phyloP scores from a whole-genome alignment of 2,113 vertebrate species.

The Heterocephalus glaber region DNA sequence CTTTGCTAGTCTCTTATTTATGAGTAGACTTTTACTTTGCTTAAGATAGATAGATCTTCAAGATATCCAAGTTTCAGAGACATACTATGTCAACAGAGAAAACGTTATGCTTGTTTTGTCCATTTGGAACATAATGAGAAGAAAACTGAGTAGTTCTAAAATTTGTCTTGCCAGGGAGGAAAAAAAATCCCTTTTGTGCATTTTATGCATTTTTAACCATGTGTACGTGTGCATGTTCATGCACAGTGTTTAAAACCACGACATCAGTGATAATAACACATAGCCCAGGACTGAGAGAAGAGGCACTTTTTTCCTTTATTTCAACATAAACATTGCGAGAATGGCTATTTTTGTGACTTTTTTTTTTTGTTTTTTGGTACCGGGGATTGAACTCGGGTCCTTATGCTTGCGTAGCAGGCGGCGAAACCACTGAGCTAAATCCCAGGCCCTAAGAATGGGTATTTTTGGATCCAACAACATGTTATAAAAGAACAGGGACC shows the following conservation, averaged over 20 bases:
- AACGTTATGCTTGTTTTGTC: background rate
- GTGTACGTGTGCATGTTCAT: background rate
- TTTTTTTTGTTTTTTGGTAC: no score
- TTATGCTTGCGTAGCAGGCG: no score
- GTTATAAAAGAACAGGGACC: background rate
- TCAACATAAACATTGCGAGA: background rate
- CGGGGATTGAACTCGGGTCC: no score
- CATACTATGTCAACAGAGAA: background rate
- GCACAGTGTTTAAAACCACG: background rate
- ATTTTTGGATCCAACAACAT: background rate
- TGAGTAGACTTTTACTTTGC: background rate
- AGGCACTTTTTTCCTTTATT: slow-evolving; percentile 11
- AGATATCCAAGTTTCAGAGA: background rate
- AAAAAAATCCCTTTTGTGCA: background rate
- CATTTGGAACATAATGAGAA: background rate
- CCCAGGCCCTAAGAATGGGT: no score
- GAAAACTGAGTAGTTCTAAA: slow-evolving; percentile 6
- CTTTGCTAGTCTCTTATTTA: background rate
- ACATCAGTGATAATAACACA: background rate
- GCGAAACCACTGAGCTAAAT: no score
- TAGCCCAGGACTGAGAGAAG: background rate
- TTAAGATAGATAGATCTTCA: background rate
- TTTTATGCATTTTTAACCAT: background rate
- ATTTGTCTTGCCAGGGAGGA: background rate
- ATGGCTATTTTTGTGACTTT: background rate